Evolutionary conservation across 2,797 vertebrate species (phyloP), one percentile per base, ranked within the genome.

Genomic region (Ispidina lecontei): DNA sequence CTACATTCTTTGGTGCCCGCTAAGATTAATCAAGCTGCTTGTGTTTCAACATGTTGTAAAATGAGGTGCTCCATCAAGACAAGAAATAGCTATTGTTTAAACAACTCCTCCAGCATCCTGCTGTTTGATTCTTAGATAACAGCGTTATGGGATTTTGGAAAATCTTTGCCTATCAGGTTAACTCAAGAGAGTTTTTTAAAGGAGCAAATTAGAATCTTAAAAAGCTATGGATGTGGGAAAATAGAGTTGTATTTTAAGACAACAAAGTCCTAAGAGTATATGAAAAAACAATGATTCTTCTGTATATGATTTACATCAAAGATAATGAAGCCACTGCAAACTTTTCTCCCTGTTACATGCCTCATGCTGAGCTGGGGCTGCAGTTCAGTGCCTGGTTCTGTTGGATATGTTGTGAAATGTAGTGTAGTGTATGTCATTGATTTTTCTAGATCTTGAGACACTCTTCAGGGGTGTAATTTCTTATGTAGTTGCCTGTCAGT

Each of bases 71-170:
- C 52, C 54, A 88, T 62, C 74, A 82, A 68, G 77, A 68, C 71
- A 84, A 46, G 52, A 82, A 88, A 22, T 60, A 54, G 44, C 39
- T 88, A 19, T 55, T 87, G 60, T 91, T 89, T 84, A 68, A 96
- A 91, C 58, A 90, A 35, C 33, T 91, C 76, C 75, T 87, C 47
- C 52, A 84, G 46, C 37, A 71, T 76, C 79, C 80, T 90, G 54
- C 60, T 93, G 56, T 14, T 86, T 79, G 74, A 84, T 87, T 73
- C 54, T 75, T 70, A 88, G 80, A 91, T 88, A 91, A 90, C 31
- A 43, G 4, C 6, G 6, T 18, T 39, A 47, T 17, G 33, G 70
- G 64, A 64, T 73, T 95, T 89, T 92, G 44, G 70, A 68, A 89
- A 70, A 78, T 23, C 33, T 81, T 84, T 74, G 37, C 46, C 14